Conservation (phyloP, 2,797 vertebrate species). For the Danio aesculapii region DNA sequence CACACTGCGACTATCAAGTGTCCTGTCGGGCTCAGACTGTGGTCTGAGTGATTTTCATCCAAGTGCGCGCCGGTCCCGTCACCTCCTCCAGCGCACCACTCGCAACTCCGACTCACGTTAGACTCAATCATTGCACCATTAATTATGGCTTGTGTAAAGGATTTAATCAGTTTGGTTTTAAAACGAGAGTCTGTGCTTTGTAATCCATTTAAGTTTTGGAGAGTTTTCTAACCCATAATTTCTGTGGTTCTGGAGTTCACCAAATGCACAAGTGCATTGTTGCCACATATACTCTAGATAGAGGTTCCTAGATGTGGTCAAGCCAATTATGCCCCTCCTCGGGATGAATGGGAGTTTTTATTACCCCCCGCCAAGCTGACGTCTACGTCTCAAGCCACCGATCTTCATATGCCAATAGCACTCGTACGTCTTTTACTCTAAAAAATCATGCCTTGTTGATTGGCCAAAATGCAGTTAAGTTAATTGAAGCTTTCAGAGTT, state of each 20-base stretch:
- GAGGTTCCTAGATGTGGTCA: constrained; percentile 41
- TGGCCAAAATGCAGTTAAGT: neutral
- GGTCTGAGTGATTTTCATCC: constrained; percentile 38
- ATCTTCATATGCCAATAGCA: constrained; percentile 17
- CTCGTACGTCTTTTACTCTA: neutral
- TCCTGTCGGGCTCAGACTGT: constrained; percentile 74
- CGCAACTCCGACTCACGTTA: constrained; percentile 77
- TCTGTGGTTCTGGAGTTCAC: constrained; percentile 17
- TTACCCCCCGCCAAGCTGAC: constrained; percentile 64
- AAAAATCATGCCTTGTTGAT: neutral
- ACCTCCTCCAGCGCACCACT: constrained; percentile 59
- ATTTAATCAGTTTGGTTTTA: neutral
- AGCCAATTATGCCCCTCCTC: constrained; percentile 41
- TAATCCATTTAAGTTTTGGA: constrained; percentile 12
- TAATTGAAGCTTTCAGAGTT: neutral
- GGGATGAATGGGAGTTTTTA: constrained; percentile 65
- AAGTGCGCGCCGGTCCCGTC: constrained; percentile 58
- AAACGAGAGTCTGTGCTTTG: constrained; percentile 28
- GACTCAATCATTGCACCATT: constrained; percentile 74
- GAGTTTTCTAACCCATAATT: constrained; percentile 30
- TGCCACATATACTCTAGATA: neutral
- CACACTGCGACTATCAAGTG: constrained; percentile 82
- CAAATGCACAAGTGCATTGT: constrained; percentile 24
- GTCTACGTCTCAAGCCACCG: constrained; percentile 19
- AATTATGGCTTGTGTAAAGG: constrained; percentile 11